Evolutionary conservation across 2,888 invertebrate species (phyloP).

Genomic region (Euplexia lucipara): DNA sequence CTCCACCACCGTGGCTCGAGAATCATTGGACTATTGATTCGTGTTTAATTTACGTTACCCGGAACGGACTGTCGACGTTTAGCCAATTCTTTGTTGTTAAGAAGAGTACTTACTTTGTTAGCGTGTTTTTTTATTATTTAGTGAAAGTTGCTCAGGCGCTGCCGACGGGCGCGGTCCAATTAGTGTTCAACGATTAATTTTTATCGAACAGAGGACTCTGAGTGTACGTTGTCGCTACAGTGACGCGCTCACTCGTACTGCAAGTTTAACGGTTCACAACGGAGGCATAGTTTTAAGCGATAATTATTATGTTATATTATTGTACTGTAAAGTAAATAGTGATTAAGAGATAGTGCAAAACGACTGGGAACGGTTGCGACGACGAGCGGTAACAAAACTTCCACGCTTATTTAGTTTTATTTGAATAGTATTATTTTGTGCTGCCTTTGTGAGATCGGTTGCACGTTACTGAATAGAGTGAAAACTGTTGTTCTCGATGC

Average conservation of each 20-base stretch:
- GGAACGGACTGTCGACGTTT: slow-evolving; percentile 81
- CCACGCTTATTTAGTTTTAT: slow-evolving; percentile 70
- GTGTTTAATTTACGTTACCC: slow-evolving; percentile 76
- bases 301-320: slow-evolving; percentile 87
- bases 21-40: slow-evolving; percentile 70
- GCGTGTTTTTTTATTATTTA: slow-evolving; percentile 87
- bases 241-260: slow-evolving; percentile 74
- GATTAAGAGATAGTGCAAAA: slow-evolving; percentile 89
- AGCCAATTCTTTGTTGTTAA: slow-evolving; percentile 87
- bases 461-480: slow-evolving; percentile 58
- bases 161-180: slow-evolving; percentile 88
- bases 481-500: slow-evolving; percentile 55
- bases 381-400: slow-evolving; percentile 67
- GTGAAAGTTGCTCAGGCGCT: slow-evolving; percentile 90
- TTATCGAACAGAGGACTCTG: slow-evolving; percentile 82
- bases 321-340: slow-evolving; percentile 85
- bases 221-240: slow-evolving; percentile 75
- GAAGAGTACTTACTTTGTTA: slow-evolving; percentile 88
- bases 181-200: slow-evolving; percentile 86
- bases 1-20: slow-evolving; percentile 53
- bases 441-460: slow-evolving; percentile 71
- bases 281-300: slow-evolving; percentile 85
- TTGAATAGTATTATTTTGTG: slow-evolving; percentile 68
- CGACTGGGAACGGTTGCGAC: slow-evolving; percentile 89
- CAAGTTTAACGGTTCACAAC: slow-evolving; percentile 79